phyloP scores from a whole-genome alignment of 2,888 invertebrate genomes.

The Rosalia funebris region DNA sequence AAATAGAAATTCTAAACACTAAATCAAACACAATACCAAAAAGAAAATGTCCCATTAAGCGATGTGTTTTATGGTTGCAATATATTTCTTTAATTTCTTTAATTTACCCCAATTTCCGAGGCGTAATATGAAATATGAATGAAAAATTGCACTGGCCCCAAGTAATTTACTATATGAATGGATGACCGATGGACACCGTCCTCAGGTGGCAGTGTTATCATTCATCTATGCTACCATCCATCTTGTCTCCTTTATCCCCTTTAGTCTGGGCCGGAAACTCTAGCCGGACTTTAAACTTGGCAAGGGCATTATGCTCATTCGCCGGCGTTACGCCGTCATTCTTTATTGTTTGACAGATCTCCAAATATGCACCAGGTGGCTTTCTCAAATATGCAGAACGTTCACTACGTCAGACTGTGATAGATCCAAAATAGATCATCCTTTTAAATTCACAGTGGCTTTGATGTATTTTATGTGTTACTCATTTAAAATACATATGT shows the following conservation, averaged over 20 bases:
- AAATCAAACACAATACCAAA: too few relatives aligned
- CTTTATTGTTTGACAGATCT: constrained; percentile 47
- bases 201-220: constrained; percentile 54
- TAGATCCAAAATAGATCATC: too few relatives aligned
- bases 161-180: constrained; percentile 51
- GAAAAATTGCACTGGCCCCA: constrained; percentile 50
- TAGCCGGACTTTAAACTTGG: constrained; percentile 38
- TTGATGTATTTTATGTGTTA: too few relatives aligned
- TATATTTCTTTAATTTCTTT: not conserved
- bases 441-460: too few relatives aligned
- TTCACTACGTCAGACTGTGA: too few relatives aligned
- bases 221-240: constrained; percentile 48
- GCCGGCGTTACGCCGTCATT: constrained; percentile 37
- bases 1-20: too few relatives aligned
- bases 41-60: too few relatives aligned
- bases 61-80: too few relatives aligned
- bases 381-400: not conserved
- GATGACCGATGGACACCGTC: constrained; percentile 54
- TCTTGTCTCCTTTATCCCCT: constrained; percentile 46
- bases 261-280: constrained; percentile 40
- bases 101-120: not conserved
- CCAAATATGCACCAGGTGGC: constrained; percentile 44
- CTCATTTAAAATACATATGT: too few relatives aligned
- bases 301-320: constrained; percentile 37
- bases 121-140: constrained; percentile 35